Evolutionary conservation across 1,140 invertebrate genomes (phyloP), one percentile per base, ranked within the genome.

Genomic region (Drosophila sturtevanti): DNA sequence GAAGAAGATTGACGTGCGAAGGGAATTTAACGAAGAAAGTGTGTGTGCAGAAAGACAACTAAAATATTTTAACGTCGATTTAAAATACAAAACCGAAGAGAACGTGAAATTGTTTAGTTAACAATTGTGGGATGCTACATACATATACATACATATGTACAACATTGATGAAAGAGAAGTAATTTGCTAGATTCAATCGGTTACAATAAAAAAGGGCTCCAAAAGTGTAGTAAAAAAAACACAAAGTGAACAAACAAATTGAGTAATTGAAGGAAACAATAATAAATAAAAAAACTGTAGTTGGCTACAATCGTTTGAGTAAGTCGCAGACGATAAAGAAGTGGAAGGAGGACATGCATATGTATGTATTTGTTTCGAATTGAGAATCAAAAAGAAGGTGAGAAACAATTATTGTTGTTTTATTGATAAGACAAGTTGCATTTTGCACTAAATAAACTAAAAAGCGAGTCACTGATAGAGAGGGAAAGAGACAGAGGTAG

Each of bases 101-200:
- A n/a, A n/a, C n/a, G n/a, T n/a, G n/a, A n/a, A n/a, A n/a, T n/a
- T n/a, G n/a, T n/a, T n/a, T n/a, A n/a, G n/a, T n/a, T n/a, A n/a
- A n/a, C n/a, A n/a, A n/a, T n/a, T n/a, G n/a, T n/a, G n/a, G n/a
- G n/a, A n/a, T n/a, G n/a, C n/a, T n/a, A n/a, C n/a, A n/a, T n/a
- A n/a, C n/a, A n/a, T n/a, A n/a, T n/a, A n/a, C n/a, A n/a, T n/a
- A n/a, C n/a, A n/a, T n/a, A n/a, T n/a, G n/a, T n/a, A n/a, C n/a
- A n/a, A n/a, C n/a, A n/a, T n/a, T n/a, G n/a, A n/a, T n/a, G 56
- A 62, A 63, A 76, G 41, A 72, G 48, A 76, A 77, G 74, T 24
- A 24, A 24, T 2, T 24, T 24, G 24, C 24, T 24, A 24, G 24
- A 1, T 24, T 31, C 5, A 41, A 16, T 6, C 14, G 14, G 38